Evolutionary conservation across 2,113 vertebrate species (phyloP).

Genomic region (Regulus satrapa): DNA sequence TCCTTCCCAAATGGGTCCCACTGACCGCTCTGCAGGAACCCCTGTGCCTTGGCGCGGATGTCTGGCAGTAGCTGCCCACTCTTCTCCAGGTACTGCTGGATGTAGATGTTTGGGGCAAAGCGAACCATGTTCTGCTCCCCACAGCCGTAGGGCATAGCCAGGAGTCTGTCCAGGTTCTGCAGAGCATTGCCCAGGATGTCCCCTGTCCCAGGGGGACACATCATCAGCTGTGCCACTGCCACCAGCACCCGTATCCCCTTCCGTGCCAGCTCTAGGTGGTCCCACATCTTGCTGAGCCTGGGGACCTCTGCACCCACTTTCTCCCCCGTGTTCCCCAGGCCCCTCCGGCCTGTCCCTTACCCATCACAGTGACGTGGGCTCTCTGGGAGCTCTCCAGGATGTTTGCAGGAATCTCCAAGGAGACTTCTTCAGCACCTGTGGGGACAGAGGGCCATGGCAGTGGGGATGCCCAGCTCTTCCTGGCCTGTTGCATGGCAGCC

Average conservation of each 20-base stretch:
- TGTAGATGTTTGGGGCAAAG: constrained; percentile 83
- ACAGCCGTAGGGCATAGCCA: constrained; percentile 75
- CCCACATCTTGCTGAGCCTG: not conserved
- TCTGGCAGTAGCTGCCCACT: constrained; percentile 62
- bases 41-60: not conserved
- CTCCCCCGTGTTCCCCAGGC: accelerated
- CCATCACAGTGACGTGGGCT: not conserved
- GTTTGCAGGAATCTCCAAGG: constrained; percentile 35
- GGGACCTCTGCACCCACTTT: not conserved
- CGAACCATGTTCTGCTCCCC: constrained; percentile 83
- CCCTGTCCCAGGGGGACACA: not conserved
- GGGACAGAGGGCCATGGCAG: not conserved
- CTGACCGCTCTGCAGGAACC: not conserved
- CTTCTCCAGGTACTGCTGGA: constrained; percentile 77
- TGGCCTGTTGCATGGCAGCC: accelerated
- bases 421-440: not conserved
- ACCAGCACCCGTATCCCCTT: accelerated
- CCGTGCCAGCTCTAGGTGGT: accelerated
- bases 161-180: constrained; percentile 72
- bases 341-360: not conserved
- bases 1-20: not conserved
- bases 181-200: constrained; percentile 73
- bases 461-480: not conserved
- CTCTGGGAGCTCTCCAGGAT: constrained; percentile 39
- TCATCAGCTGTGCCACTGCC: not conserved